Evolutionary conservation across 2,888 invertebrate species (phyloP).

Genomic region (Proisotoma minuta): DNA sequence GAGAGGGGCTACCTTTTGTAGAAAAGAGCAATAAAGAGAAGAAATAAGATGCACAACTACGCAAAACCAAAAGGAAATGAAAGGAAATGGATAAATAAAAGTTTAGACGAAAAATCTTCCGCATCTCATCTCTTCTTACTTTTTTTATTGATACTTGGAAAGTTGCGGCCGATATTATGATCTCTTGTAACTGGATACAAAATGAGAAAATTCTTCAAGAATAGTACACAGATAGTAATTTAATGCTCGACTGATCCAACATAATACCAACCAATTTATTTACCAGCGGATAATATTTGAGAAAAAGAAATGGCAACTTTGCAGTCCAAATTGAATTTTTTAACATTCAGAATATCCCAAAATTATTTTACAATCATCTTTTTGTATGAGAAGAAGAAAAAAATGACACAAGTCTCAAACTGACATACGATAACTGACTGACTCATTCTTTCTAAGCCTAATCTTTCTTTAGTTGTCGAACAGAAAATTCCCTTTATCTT

Average conservation of each 20-base stretch:
- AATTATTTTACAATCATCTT: no score
- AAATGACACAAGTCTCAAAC: no score
- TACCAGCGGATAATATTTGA: background rate
- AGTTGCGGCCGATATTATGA: background rate
- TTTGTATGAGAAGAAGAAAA: background rate
- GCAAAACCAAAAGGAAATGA: conserved; percentile 2
- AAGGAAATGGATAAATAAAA: background rate
- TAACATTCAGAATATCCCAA: no score
- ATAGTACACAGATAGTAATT: background rate
- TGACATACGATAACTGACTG: no score
- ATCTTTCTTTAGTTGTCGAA: no score
- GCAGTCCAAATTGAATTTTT: background rate
- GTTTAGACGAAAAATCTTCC: background rate
- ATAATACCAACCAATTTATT: background rate
- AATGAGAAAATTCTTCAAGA: background rate
- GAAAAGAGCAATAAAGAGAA: background rate
- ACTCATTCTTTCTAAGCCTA: no score
- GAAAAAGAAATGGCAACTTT: background rate
- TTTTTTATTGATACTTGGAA: conserved; percentile 1
- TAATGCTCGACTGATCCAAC: background rate
- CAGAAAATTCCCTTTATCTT: no score
- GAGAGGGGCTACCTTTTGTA: no score
- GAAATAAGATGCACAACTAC: background rate
- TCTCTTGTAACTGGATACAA: background rate
- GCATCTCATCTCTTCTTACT: background rate